Evolutionary conservation across 2,113 vertebrate species (phyloP), one percentile per base, ranked within the genome.

Genomic region (Amazona vittata): DNA sequence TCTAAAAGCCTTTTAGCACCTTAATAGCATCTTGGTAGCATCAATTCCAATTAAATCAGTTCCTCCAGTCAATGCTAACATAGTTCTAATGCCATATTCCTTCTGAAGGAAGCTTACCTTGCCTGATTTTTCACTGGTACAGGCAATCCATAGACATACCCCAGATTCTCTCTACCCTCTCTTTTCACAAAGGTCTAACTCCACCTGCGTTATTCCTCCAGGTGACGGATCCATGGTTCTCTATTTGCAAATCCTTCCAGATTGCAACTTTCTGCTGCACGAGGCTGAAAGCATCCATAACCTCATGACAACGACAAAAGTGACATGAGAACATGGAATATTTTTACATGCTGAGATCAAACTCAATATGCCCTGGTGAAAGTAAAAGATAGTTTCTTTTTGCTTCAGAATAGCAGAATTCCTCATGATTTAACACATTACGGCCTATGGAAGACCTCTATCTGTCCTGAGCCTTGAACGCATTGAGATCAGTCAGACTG

Each of bases 1-100:
- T 90, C 47, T 76, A 39, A 57, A 89, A 80, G 25, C 43, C 75
- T 90, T 80, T 44, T 67, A 93, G 52, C 33, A 92, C 79, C 47
- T 43, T 52, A 83, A 46, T 25, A 67, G 67, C 62, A 87, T 26
- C 62, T 78, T 63, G n/a, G 13, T 7, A 77, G 33, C 44, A 92
- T 39, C 49, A 52, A n/a, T 76, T 93, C 28, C 87, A 78, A 82
- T 12, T 50, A 81, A 26, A 52, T 44, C 73, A 52, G 31, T 88
- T 85, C 28, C 52, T 88, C 17, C 46, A 63, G 67, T 60, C 52
- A 63, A 50, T 2, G 12, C 47, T 71, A 37, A 90, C 64, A 70
- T 15, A 49, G 50, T 46, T 68, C 47, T 85, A 35, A 59, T 5
- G 4, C 31, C 44, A 52, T 49, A 44, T 41, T 57, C 71, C 41